Conservation (phyloP, 2,888 invertebrate species). For the Caradrina clavipalpis region DNA sequence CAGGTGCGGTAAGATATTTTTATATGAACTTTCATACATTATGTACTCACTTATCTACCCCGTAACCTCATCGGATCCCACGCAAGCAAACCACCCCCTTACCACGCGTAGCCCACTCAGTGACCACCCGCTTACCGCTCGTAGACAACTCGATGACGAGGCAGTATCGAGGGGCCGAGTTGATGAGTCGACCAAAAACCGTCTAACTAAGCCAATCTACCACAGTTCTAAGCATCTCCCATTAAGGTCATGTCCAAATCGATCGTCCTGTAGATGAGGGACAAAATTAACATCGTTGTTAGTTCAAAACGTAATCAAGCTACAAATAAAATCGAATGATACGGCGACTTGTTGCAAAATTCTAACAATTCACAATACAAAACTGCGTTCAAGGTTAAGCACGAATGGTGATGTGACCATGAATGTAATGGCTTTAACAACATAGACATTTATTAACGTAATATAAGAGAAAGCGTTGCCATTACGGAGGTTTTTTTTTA, state of each 20-base stretch:
- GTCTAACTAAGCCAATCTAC: neutral
- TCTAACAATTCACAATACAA: conserved; percentile 41
- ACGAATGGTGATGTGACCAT: conserved; percentile 48
- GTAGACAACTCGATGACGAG: no score
- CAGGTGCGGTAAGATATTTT: no score
- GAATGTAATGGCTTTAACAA: conserved; percentile 38
- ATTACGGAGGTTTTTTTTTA: neutral
- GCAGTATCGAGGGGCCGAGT: no score
- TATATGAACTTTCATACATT: no score
- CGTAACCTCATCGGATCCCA: no score
- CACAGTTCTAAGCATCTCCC: neutral
- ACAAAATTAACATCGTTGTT: conserved; percentile 5
- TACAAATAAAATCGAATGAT: conserved; percentile 34
- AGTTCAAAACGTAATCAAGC: conserved; percentile 12
- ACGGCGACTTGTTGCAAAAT: conserved; percentile 46
- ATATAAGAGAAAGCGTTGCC: conserved; percentile 27
- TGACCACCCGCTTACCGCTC: no score
- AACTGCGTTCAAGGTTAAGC: conserved; percentile 44
- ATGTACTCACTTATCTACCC: no score
- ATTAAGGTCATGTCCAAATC: conserved; percentile 2
- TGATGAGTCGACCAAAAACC: neutral
- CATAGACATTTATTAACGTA: conserved; percentile 28
- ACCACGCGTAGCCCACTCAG: no score
- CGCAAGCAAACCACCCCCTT: no score
- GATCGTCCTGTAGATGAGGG: neutral